Base-by-base conservation (phyloP, 2,113 vertebrate species). In the Oncorhynchus kisutch region DNA sequence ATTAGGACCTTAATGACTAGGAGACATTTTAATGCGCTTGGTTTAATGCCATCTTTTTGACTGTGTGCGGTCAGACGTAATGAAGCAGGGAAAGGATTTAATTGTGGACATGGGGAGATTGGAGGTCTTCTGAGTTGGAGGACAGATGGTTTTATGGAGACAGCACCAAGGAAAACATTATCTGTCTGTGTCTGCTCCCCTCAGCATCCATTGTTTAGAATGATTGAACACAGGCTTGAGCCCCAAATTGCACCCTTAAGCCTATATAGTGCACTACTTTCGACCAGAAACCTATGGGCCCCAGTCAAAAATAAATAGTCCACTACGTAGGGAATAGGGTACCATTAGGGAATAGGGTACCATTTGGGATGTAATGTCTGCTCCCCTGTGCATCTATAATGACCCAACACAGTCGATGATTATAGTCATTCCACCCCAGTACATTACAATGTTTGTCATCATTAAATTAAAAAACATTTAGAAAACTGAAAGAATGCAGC, bases 21-120 rank as follows among this genome's bases (percentile, higher is more conserved):
- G 77, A 57, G 65, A 49, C 64, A 54, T 78, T 83, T 73, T 71
- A 74, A 78, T 65, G 27, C 34, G 7, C 60, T 64, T 72, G 48
- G 70, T 82, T 80, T 65, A 76, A 75, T 39, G 13, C 14, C 9
- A 1, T 66, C 24, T 81, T 74, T 34, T 34, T 81, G 39, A 64
- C 67, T 57, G 18, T 31, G 11, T 60, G 39, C 67, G 68, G 51
- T 66, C 73, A 73, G 20, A 72, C 3, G 29, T 77, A 76, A 72
- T 77, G 62, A 14, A 72, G 71, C 29, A 31, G 75, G 73, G 78
- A 73, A 4, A 62, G 11, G 72, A 51, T 74, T 29, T 16, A 72
- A 67, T 57, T 77, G 39, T 45, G 39, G 39, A 45, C 39, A 45
- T 11, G 39, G 39, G 39, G 39, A 67, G 25, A 16, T 51, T 59